Conservation (phyloP, 2,888 invertebrate genomes). For the Tuta absoluta region DNA sequence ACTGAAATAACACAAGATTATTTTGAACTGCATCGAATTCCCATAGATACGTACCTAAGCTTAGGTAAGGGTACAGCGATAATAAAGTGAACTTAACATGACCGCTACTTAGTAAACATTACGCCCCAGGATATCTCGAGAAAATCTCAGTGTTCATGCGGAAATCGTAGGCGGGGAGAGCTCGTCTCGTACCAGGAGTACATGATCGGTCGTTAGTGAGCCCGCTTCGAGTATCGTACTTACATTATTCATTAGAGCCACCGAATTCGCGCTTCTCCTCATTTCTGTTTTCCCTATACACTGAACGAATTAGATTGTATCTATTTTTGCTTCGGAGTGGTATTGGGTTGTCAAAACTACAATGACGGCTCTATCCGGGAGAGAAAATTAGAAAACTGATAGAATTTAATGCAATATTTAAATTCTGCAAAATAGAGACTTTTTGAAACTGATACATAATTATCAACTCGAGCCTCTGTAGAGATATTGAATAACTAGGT, state of each 20-base stretch:
- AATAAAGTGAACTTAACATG: background rate
- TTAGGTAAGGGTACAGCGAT: background rate
- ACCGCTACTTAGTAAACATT: background rate
- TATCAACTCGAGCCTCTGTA: too few species aligned
- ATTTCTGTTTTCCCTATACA: conserved; percentile 7
- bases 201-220: conserved; percentile 26
- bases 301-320: conserved; percentile 1
- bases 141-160: conserved; percentile 1
- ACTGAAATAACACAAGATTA: background rate
- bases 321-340: background rate
- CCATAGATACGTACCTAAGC: background rate
- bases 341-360: background rate
- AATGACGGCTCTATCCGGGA: background rate
- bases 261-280: conserved; percentile 1
- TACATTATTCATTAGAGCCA: conserved; percentile 28
- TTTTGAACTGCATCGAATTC: background rate
- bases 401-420: too few species aligned
- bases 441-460: background rate
- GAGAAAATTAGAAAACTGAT: background rate
- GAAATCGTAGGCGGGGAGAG: background rate
- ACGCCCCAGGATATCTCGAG: background rate
- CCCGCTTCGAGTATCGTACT: conserved; percentile 21
- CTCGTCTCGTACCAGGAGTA: conserved; percentile 4
- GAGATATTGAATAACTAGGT: too few species aligned
- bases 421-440: background rate